Evolutionary conservation across 1,140 invertebrate species (phyloP).

Genomic region (Eumeta japonica): DNA sequence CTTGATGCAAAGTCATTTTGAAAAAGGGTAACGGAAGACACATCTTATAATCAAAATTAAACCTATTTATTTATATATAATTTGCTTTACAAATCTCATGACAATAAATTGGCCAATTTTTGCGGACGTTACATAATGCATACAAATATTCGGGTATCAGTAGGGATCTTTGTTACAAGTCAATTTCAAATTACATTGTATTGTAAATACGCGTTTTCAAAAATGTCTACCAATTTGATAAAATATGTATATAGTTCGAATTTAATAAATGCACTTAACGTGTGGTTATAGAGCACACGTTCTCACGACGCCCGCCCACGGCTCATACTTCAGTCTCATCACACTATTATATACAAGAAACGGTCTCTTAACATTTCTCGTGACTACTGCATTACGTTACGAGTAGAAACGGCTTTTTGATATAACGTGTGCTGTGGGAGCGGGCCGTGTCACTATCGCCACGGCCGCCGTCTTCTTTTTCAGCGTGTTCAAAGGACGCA

Average conservation of each 20-base stretch:
- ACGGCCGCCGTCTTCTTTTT: constrained; percentile 59
- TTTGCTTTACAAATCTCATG: constrained; percentile 34
- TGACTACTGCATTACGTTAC: constrained; percentile 38
- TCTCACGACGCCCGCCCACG: neutral
- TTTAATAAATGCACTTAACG: neutral
- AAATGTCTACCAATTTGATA: neutral
- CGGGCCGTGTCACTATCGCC: constrained; percentile 38
- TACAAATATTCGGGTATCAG: neutral
- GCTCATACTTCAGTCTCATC: constrained; percentile 49
- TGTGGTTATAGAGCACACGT: neutral
- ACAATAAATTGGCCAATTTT: too few species aligned
- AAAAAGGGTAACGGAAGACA: constrained; percentile 54
- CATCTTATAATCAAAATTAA: constrained; percentile 9
- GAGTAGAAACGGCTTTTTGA: constrained; percentile 53
- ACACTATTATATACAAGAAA: constrained; percentile 56
- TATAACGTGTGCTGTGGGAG: constrained; percentile 36
- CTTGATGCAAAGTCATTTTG: constrained; percentile 32
- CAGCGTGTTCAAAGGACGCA: constrained; percentile 66
- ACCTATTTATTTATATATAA: constrained; percentile 18
- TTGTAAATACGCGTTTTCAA: neutral
- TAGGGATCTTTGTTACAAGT: neutral
- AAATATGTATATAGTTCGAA: neutral
- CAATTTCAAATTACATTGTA: neutral
- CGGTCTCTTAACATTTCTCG: too few species aligned
- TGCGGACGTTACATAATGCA: too few species aligned